Evolutionary conservation across 2,113 vertebrate genomes (phyloP).

Genomic region (Rousettus leschenaultii): DNA sequence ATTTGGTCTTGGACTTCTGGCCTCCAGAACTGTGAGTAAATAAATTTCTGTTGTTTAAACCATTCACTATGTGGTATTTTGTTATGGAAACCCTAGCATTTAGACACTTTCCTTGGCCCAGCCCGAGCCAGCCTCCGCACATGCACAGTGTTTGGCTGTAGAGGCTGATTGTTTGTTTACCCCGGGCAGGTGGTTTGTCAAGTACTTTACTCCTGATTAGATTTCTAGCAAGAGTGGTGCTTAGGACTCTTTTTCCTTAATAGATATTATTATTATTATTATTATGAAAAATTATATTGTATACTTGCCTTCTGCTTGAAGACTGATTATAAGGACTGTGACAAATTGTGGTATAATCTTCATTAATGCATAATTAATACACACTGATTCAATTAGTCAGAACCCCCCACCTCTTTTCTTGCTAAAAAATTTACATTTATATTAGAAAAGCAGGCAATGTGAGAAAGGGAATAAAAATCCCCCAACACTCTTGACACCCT

Average conservation of each 20-base stretch:
- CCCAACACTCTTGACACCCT: neutral
- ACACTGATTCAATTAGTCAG: slow-evolving; percentile 56
- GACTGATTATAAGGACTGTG: slow-evolving; percentile 18
- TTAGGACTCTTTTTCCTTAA: neutral
- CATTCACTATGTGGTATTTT: neutral
- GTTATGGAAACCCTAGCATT: neutral
- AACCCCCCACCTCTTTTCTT: neutral
- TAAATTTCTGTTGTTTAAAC: neutral
- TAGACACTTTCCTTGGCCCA: neutral
- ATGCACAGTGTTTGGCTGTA: neutral
- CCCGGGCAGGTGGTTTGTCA: neutral
- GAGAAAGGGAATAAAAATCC: slow-evolving; percentile 12
- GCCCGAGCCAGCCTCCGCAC: neutral
- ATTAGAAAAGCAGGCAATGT: slow-evolving; percentile 59
- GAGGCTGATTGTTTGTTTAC: neutral
- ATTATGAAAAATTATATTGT: slow-evolving; percentile 28
- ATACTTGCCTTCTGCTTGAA: neutral
- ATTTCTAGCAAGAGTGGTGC: slow-evolving; percentile 37
- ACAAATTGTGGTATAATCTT: slow-evolving; percentile 64
- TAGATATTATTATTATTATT: slow-evolving; percentile 50
- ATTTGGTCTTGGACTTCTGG: neutral
- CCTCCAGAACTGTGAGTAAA: neutral
- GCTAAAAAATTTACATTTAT: slow-evolving; percentile 68
- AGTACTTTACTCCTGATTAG: neutral
- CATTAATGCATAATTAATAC: slow-evolving; percentile 63